These are phyloP conservation scores for Myzus persicae DNA, from an alignment of 1,140 invertebrate genomes.

Conservation along the genomic window DNA sequence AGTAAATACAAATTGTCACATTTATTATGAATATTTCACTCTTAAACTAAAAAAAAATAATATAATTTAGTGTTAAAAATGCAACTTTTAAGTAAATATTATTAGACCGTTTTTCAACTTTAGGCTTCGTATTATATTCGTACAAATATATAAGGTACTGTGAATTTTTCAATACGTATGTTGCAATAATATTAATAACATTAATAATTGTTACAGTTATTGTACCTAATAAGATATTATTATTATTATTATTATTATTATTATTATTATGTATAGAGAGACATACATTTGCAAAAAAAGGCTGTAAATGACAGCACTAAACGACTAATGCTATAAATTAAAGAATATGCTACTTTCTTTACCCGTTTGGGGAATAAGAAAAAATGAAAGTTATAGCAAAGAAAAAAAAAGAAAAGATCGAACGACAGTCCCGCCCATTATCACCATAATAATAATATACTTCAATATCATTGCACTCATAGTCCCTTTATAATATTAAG, in stretches of 20 bases:
- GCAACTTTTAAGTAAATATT: neutral
- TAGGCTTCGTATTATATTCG: neutral
- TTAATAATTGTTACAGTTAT: conserved; percentile 3
- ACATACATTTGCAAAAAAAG: conserved; percentile 21
- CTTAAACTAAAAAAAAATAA: neutral
- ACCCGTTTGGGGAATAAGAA: neutral
- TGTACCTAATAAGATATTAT: conserved; percentile 15
- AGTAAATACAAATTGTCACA: neutral
- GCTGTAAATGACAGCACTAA: conserved; percentile 37
- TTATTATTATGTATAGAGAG: neutral
- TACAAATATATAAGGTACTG: neutral
- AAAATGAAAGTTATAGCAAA: conserved; percentile 33
- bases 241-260: conserved; percentile 15
- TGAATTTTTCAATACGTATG: neutral
- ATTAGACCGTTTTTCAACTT: neutral
- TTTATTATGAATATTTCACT: neutral
- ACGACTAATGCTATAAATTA: conserved; percentile 38
- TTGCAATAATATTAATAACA: conserved; percentile 29
- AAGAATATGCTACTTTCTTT: neutral
- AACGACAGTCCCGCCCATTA: neutral
- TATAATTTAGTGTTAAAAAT: neutral
- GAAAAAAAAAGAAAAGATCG: conserved; percentile 33
- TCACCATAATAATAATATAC: conserved; percentile 40
- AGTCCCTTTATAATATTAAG: neutral
- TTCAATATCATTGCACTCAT: neutral